Evolutionary conservation across 2,797 vertebrate species (phyloP).

Genomic region (Labeo calbasu): DNA sequence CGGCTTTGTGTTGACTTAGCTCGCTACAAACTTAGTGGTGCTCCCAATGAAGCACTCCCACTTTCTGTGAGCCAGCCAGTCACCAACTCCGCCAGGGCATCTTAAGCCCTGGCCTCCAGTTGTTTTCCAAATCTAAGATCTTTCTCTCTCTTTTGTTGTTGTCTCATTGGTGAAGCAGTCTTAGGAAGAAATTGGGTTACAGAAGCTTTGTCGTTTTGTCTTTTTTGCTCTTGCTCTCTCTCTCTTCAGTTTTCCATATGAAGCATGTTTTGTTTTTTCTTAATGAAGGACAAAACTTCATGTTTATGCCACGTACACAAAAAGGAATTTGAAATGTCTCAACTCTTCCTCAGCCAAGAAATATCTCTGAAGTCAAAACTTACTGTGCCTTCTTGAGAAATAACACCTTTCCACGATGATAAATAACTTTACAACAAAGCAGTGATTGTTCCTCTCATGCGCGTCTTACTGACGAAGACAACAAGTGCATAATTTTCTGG

Average conservation of each 20-base stretch:
- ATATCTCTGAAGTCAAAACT: conserved; percentile 32
- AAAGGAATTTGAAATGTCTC: conserved; percentile 73
- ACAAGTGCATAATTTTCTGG: conserved; percentile 58
- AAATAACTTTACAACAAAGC: conserved; percentile 53
- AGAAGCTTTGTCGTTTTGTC: conserved; percentile 72
- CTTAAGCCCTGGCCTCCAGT: conserved; percentile 63
- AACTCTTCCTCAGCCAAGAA: conserved; percentile 51
- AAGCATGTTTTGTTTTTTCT: conserved; percentile 75
- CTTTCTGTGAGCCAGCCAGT: conserved; percentile 45
- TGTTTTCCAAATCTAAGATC: conserved; percentile 66
- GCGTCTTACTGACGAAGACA: conserved; percentile 61
- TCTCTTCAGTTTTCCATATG: conserved; percentile 48
- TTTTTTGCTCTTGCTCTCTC: conserved; percentile 62
- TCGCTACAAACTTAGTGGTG: conserved; percentile 55
- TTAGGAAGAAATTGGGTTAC: conserved; percentile 79
- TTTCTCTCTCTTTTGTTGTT: conserved; percentile 58
- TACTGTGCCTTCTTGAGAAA: conserved; percentile 27
- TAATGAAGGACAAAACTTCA: conserved; percentile 81
- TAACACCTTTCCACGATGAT: conserved; percentile 27
- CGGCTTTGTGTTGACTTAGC: conserved; percentile 72
- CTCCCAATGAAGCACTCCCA: conserved; percentile 47
- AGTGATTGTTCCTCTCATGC: conserved; percentile 30
- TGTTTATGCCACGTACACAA: conserved; percentile 78
- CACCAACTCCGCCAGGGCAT: conserved; percentile 42
- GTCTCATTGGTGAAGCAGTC: conserved; percentile 71